These are phyloP conservation scores for Cerceris rybyensis DNA, from an alignment of 2,888 invertebrate genomes.

Conservation along the genomic window DNA sequence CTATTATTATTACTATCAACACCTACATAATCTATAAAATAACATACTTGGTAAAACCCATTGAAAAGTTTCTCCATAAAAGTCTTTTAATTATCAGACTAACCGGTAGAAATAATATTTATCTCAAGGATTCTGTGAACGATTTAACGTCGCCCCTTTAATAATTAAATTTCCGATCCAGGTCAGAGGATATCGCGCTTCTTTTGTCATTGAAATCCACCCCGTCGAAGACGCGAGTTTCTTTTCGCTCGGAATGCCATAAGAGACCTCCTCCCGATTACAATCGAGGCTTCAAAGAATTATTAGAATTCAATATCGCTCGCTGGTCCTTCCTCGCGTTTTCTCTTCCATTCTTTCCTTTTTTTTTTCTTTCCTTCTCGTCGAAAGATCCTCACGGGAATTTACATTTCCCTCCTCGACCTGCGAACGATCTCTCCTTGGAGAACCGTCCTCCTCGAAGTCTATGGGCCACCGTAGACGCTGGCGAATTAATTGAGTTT, in stretches of 20 bases:
- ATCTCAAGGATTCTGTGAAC: too few species aligned
- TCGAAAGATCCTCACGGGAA: not conserved
- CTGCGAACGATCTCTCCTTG: not conserved
- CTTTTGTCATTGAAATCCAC: conserved; percentile 38
- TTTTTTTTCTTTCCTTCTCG: not conserved
- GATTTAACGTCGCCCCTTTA: not conserved
- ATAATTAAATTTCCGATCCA: not conserved
- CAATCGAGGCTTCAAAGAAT: conserved; percentile 11
- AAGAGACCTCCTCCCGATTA: not conserved
- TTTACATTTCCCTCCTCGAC: conserved; percentile 14
- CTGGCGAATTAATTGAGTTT: conserved; percentile 34
- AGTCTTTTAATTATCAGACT: too few species aligned
- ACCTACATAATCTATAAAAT: too few species aligned
- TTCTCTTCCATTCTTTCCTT: not conserved
- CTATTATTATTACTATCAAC: too few species aligned
- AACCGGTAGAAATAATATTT: too few species aligned
- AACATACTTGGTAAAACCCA: too few species aligned
- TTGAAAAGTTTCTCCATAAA: too few species aligned
- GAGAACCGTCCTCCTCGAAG: conserved; percentile 1
- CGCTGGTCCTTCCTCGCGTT: too few species aligned
- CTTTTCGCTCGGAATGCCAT: conserved; percentile 9
- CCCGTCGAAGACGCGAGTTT: not conserved
- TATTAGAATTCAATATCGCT: conserved; percentile 27
- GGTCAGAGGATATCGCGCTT: conserved; percentile 16
- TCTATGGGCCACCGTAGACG: conserved; percentile 5